A percentile compares a stretch with the other conserved stretches of the same genome.
These are phyloP conservation scores for Ceratina japonica DNA, from an alignment of 1,140 invertebrate genomes.

Conservation along the genomic window DNA sequence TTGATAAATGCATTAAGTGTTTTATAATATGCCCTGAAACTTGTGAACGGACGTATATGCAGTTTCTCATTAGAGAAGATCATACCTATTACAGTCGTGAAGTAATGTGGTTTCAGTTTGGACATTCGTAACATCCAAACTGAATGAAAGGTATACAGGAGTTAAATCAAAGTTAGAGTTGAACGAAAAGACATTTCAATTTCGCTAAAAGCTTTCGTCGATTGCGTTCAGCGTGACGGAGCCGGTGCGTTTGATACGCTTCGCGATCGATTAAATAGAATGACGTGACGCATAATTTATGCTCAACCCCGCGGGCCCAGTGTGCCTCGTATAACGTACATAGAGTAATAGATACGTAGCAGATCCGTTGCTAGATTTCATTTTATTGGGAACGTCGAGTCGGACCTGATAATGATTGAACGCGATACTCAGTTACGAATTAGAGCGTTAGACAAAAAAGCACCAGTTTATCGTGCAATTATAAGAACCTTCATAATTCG, in stretches of 20 bases:
- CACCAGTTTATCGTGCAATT: too few relatives aligned
- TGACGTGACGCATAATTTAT: constrained; percentile 38
- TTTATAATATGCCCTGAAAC: too few relatives aligned
- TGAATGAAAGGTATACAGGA: constrained; percentile 14
- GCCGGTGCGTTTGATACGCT: constrained; percentile 13
- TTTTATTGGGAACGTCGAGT: constrained; percentile 32
- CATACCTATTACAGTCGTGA: too few relatives aligned
- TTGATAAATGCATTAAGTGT: too few relatives aligned
- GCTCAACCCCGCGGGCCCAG: constrained; percentile 8
- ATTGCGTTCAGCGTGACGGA: constrained; percentile 10
- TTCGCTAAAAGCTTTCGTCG: constrained; percentile 38
- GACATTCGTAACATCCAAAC: background rate
- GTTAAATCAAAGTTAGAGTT: constrained; percentile 3
- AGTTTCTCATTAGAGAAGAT: too few relatives aligned
- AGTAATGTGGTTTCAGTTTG: too few relatives aligned
- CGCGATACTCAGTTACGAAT: background rate
- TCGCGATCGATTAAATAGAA: constrained; percentile 36
- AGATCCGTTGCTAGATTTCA: constrained; percentile 35
- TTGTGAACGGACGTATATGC: too few relatives aligned
- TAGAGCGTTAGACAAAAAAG: too few relatives aligned
- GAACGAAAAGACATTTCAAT: constrained; percentile 45
- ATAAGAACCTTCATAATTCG: too few relatives aligned
- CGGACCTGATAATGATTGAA: constrained; percentile 19
- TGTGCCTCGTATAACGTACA: constrained; percentile 1
- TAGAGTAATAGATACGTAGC: constrained; percentile 26